Conservation (phyloP, 1,140 invertebrate species). For the Neodiprion fabricii region DNA sequence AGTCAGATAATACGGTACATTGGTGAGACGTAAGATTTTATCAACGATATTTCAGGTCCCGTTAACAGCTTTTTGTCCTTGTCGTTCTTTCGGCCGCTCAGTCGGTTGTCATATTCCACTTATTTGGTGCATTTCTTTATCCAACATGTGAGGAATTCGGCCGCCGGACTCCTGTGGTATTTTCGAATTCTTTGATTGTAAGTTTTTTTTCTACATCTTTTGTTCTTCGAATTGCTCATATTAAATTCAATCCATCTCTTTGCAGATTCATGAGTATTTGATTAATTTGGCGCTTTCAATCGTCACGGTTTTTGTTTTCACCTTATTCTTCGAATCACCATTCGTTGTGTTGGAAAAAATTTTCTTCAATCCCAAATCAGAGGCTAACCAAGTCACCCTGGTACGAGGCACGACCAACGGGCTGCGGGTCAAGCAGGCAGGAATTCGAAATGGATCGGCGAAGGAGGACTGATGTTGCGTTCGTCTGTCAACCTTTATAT, state of each 20-base stretch:
- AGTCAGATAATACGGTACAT: neutral
- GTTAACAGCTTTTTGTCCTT: conserved; percentile 65
- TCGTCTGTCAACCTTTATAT: too few relatives aligned
- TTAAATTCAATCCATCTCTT: neutral
- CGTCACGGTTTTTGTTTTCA: conserved; percentile 25
- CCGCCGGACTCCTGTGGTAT: conserved; percentile 19
- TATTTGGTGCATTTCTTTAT: conserved; percentile 63
- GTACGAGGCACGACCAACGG: neutral
- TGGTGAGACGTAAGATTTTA: neutral
- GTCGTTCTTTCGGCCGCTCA: conserved; percentile 62
- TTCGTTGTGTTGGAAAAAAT: conserved; percentile 33
- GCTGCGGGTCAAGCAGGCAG: too few relatives aligned
- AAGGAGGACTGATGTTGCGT: too few relatives aligned
- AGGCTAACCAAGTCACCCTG: neutral
- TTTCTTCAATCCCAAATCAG: neutral
- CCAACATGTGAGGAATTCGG: conserved; percentile 17
- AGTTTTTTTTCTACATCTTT: neutral
- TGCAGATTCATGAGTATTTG: conserved; percentile 26
- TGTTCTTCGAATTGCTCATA: neutral
- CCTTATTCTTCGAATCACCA: conserved; percentile 31
- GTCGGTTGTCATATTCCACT: conserved; percentile 64
- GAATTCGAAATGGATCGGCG: too few relatives aligned
- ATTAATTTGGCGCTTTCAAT: conserved; percentile 26
- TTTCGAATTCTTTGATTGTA: conserved; percentile 19
- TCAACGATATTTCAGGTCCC: conserved; percentile 46